phyloP scores from a whole-genome alignment of 2,888 invertebrate genomes.

The Orthonychiurus folsomi region DNA sequence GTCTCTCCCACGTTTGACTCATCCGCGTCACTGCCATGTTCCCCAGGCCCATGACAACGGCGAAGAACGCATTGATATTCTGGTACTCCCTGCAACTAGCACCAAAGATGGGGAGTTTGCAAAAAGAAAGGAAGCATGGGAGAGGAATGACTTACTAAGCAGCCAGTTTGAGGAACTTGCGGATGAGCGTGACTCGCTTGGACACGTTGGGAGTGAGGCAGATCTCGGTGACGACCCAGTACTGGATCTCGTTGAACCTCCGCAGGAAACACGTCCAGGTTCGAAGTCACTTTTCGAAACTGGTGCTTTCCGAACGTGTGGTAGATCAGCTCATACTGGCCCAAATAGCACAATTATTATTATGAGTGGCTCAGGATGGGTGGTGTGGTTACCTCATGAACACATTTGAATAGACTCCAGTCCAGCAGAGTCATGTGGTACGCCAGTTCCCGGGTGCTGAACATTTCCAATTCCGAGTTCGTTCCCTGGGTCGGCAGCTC shows the following conservation, averaged over 20 bases:
- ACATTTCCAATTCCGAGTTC: constrained; percentile 60
- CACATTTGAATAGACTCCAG: constrained; percentile 69
- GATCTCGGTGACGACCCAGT: constrained; percentile 75
- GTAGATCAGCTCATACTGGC: constrained; percentile 64
- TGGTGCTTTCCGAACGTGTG: constrained; percentile 66
- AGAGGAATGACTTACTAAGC: constrained; percentile 68
- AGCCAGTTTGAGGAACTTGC: constrained; percentile 75
- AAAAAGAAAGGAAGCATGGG: too few relatives aligned
- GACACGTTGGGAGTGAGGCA: constrained; percentile 60
- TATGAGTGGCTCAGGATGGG: too few relatives aligned
- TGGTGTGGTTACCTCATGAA: constrained; percentile 55
- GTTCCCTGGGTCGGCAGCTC: constrained; percentile 60
- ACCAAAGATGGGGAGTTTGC: too few relatives aligned
- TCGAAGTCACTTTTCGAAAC: constrained; percentile 65
- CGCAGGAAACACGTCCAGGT: constrained; percentile 68
- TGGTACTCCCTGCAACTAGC: constrained; percentile 72
- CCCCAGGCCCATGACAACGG: constrained; percentile 72
- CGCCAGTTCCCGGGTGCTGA: constrained; percentile 68
- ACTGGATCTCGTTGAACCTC: constrained; percentile 73
- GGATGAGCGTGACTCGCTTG: constrained; percentile 62
- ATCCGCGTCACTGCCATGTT: constrained; percentile 70
- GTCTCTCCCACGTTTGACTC: constrained; percentile 70
- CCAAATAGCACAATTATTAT: too few relatives aligned
- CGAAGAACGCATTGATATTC: constrained; percentile 73
- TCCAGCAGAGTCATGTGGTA: constrained; percentile 69